A percentile compares a stretch with the other conserved stretches of the same genome.
phyloP scores from a whole-genome alignment of 1,140 invertebrate species.

The Platyscapa corneri region DNA sequence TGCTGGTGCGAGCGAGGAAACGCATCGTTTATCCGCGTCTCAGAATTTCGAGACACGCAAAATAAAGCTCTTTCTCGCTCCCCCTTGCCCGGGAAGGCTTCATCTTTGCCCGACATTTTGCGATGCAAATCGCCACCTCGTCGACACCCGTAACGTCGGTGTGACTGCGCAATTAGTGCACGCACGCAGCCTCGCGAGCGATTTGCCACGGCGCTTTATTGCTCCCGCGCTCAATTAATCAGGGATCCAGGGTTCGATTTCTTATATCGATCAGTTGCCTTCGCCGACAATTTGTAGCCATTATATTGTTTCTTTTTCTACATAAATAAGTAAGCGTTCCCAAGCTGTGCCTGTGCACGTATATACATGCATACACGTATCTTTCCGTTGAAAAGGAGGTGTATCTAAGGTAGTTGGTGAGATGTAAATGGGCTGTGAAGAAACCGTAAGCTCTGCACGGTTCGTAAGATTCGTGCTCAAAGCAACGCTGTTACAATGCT shows the following conservation, averaged over 20 bases:
- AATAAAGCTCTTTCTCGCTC: not conserved
- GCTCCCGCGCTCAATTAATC: slow-evolving; percentile 34
- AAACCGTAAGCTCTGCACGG: not conserved
- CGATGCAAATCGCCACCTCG: slow-evolving; percentile 23
- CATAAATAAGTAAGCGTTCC: not conserved
- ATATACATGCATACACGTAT: too few species aligned
- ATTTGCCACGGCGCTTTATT: slow-evolving; percentile 7
- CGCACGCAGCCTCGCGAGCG: not conserved
- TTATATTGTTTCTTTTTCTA: not conserved
- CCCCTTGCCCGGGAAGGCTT: too few species aligned
- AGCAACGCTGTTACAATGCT: not conserved
- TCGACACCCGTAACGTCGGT: not conserved
- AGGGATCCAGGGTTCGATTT: not conserved
- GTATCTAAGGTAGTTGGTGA: not conserved
- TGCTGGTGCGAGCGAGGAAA: too few species aligned
- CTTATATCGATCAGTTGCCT: not conserved
- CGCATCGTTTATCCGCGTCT: not conserved
- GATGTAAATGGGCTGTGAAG: not conserved
- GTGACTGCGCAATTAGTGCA: slow-evolving; percentile 18
- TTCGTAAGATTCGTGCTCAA: not conserved
- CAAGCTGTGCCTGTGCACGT: too few species aligned
- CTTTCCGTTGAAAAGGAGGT: not conserved
- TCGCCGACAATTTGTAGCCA: not conserved
- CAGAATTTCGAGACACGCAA: not conserved
- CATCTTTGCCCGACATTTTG: not conserved